Evolutionary conservation across 2,113 vertebrate species (phyloP).

Genomic region (Ailurus styani): DNA sequence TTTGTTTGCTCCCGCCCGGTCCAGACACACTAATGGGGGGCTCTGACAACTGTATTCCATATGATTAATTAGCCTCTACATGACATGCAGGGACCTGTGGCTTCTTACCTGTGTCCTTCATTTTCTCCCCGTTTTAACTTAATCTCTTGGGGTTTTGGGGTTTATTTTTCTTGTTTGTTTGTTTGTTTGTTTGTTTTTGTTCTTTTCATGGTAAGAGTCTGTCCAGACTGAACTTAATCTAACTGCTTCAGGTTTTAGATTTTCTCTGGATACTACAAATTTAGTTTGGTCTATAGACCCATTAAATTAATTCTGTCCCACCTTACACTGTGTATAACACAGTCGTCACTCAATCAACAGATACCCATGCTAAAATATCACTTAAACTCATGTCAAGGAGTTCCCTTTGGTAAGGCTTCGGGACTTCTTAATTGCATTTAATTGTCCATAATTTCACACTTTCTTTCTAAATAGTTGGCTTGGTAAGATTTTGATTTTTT

Average conservation of each 20-base stretch:
- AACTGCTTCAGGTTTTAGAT: neutral
- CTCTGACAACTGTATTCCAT: constrained; percentile 44
- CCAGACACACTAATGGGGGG: constrained; percentile 55
- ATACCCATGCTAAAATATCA: neutral
- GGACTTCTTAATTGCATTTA: constrained; percentile 3
- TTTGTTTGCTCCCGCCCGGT: constrained; percentile 37
- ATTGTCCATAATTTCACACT: neutral
- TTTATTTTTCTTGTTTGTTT: neutral
- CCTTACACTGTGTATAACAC: neutral
- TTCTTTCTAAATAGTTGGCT: neutral
- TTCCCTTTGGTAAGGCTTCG: neutral
- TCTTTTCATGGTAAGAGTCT: constrained; percentile 5
- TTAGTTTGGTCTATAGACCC: constrained; percentile 2
- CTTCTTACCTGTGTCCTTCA: constrained; percentile 14
- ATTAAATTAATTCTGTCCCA: constrained; percentile 1
- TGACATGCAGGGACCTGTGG: constrained; percentile 44
- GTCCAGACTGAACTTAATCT: constrained; percentile 6
- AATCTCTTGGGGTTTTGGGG: neutral
- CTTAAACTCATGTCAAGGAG: neutral
- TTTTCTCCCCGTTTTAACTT: constrained; percentile 45
- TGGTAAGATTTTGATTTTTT: constrained; percentile 29
- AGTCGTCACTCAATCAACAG: neutral
- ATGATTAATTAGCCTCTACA: constrained; percentile 63
- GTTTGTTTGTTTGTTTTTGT: neutral
- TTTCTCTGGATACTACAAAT: constrained; percentile 35